Conservation (phyloP, 2,888 invertebrate species). For the Gortyna flavago region DNA sequence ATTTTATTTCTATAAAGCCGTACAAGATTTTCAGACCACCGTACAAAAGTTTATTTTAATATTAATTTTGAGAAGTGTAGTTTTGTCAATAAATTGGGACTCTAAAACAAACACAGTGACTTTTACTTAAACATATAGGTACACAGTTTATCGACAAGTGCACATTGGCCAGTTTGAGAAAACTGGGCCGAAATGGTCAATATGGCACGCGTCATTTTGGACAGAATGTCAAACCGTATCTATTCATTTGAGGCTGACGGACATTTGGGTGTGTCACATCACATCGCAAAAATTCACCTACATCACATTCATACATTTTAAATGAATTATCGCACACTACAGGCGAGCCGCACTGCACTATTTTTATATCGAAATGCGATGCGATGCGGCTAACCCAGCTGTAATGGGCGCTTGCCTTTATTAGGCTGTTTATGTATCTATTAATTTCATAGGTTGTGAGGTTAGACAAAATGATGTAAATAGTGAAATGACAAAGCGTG, state of each 20-base stretch:
- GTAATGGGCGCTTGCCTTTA: background rate
- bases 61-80: background rate
- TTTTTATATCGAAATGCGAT: background rate
- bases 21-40: background rate
- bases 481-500: conserved; percentile 51
- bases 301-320: background rate
- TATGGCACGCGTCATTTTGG: background rate
- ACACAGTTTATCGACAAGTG: background rate
- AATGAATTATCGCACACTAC: background rate
- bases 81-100: background rate
- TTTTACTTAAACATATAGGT: background rate
- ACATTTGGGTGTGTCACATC: too few relatives aligned
- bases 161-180: conserved; percentile 1
- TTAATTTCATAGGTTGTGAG: conserved; percentile 12
- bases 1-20: background rate
- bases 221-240: background rate
- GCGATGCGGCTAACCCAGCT: background rate
- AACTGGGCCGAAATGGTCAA: background rate
- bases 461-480: conserved; percentile 27
- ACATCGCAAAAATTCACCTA: background rate
- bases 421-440: background rate
- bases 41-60: background rate
- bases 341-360: background rate
- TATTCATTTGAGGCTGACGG: background rate
- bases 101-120: conserved; percentile 2